A percentile compares a stretch with the other conserved stretches of the same genome.
These are phyloP conservation scores for Miltochrista miniata DNA, from an alignment of 2,888 invertebrate species.

Conservation along the genomic window DNA sequence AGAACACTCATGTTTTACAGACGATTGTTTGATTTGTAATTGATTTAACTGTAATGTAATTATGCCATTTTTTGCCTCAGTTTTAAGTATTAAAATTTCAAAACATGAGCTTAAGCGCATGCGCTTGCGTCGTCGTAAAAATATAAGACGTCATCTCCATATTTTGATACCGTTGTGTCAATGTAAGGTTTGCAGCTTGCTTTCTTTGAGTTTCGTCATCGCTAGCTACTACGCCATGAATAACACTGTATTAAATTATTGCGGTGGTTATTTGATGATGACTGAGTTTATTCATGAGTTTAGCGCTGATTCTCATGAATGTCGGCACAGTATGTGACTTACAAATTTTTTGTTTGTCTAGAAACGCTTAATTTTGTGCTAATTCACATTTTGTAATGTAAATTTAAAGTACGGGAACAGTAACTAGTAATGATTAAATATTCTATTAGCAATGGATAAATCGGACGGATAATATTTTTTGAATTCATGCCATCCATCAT, in stretches of 20 bases:
- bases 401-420: too few relatives aligned
- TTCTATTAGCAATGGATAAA: too few relatives aligned
- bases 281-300: constrained; percentile 61
- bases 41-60: too few relatives aligned
- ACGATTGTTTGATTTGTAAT: too few relatives aligned
- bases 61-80: too few relatives aligned
- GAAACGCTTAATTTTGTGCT: constrained; percentile 26
- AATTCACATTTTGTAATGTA: constrained; percentile 23
- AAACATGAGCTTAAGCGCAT: not conserved
- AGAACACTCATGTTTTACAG: not conserved
- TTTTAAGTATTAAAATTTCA: too few relatives aligned
- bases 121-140: not conserved
- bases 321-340: constrained; percentile 29
- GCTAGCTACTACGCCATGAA: constrained; percentile 54
- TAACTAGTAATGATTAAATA: too few relatives aligned
- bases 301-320: constrained; percentile 45
- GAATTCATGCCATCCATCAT: too few relatives aligned
- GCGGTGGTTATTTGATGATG: constrained; percentile 57
- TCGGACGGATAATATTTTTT: too few relatives aligned
- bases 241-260: constrained; percentile 62
- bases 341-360: too few relatives aligned
- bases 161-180: constrained; percentile 48
- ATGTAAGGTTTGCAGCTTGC: constrained; percentile 52
- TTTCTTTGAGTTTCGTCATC: constrained; percentile 62
- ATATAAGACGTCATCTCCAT: constrained; percentile 38